Base-by-base conservation (phyloP, 2,113 vertebrate genomes). In the Psammodynastes pulverulentus region DNA sequence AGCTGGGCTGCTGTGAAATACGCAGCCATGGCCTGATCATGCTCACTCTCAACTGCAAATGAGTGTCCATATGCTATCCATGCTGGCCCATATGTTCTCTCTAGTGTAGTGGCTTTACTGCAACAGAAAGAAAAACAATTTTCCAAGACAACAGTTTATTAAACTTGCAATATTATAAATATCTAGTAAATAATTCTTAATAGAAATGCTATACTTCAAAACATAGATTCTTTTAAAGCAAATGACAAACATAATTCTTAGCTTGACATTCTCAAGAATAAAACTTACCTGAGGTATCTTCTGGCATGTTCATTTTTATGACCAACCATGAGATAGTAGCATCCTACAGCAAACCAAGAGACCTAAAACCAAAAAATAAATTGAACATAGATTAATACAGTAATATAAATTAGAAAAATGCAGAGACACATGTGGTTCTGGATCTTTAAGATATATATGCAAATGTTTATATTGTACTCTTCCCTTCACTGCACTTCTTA, bases 21-120 rank as follows among this genome's bases (percentile, higher is more conserved):
- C 0, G 99, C 99, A 45, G 99, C 99, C 99, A 99, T 99, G 1
- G 99, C 99, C 88, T 99, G 99, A 95, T 99, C 99, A 0, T 99
- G 99, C 72, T 99, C 99, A 12, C 99, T 99, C 96, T 99, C 99
- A 67, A 99, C 99, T 0, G 99, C 99, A 90, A 99, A 99, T 0
- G 99, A 99, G 93, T 99, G 99, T 1, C 99, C 99, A 0, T 99
- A 99, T 0, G 99, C 99, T n/a, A 99, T 99, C 99, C 99, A 99
- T 0, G 99, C 99, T 1, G 99, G 99, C 0, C 99, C 99, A 0
- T 99, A 99, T 29, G 99, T 99, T 93, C 99, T 97, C 95, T 99
- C 99, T 72, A 99, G 97, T 0, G 99, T 99, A 12, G 99, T 99
- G 51, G 99, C 99, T 98, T 99, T 99, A 96, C 99, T 99, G 54